These are phyloP conservation scores for Melanaphis sacchari DNA, from an alignment of 1,140 invertebrate species.

Conservation along the genomic window DNA sequence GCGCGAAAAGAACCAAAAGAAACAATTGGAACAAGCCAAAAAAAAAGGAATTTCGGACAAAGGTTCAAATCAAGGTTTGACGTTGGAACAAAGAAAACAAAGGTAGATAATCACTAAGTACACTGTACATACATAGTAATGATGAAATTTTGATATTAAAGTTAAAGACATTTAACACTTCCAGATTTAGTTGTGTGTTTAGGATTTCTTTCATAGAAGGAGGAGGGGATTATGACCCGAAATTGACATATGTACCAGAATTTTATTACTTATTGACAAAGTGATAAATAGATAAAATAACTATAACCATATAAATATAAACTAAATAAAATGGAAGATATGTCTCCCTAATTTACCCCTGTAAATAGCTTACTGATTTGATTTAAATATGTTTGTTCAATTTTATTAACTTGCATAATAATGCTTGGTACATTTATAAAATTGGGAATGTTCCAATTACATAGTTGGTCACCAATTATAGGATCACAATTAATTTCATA, in stretches of 20 bases:
- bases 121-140: background rate
- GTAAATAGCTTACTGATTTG: background rate
- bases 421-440: background rate
- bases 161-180: too few relatives aligned
- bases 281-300: too few relatives aligned
- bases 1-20: constrained; percentile 81
- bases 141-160: background rate
- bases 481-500: background rate
- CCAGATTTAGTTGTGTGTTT: background rate
- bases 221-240: too few relatives aligned
- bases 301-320: too few relatives aligned
- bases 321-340: too few relatives aligned
- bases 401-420: background rate
- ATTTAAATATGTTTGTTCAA: background rate
- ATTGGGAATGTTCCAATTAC: background rate
- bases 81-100: constrained; percentile 79
- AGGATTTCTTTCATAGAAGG: too few relatives aligned
- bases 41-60: constrained; percentile 70
- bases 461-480: background rate
- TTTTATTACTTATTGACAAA: too few relatives aligned
- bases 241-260: too few relatives aligned
- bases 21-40: constrained; percentile 74
- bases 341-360: too few relatives aligned
- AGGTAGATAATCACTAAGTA: constrained; percentile 66
- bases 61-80: constrained; percentile 74